phyloP scores from a whole-genome alignment of 2,113 vertebrate species.

The Egretta garzetta region DNA sequence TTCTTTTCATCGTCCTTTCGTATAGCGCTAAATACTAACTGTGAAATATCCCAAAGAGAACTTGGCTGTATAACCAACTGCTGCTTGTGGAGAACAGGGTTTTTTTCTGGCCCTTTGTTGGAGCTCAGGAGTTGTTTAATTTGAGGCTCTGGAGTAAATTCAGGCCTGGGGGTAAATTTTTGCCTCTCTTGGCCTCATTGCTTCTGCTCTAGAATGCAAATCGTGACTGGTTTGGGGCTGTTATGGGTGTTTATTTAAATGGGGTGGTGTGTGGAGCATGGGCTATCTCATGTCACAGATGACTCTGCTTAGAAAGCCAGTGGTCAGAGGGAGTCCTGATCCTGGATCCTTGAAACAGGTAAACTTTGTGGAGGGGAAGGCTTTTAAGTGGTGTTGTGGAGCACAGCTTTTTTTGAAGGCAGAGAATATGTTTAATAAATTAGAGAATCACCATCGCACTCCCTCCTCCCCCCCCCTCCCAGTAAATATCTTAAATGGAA shows the following conservation, averaged over 20 bases:
- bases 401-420: neutral
- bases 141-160: neutral
- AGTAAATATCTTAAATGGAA: neutral
- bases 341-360: neutral
- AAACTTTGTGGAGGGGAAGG: neutral
- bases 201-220: neutral
- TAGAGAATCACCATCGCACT: neutral
- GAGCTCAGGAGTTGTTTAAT: neutral
- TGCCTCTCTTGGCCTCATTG: neutral
- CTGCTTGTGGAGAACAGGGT: neutral
- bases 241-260: neutral
- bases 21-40: neutral
- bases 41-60: neutral
- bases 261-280: neutral
- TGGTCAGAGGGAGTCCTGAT: neutral
- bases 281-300: neutral
- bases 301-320: neutral
- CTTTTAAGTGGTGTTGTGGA: neutral
- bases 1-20: neutral
- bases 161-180: neutral
- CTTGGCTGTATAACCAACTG: neutral
- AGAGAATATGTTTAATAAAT: neutral
- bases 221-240: neutral
- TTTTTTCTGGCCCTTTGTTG: neutral
- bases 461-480: accelerated